Evolutionary conservation across 2,888 invertebrate species (phyloP).

Genomic region (Pherbina coryleti): DNA sequence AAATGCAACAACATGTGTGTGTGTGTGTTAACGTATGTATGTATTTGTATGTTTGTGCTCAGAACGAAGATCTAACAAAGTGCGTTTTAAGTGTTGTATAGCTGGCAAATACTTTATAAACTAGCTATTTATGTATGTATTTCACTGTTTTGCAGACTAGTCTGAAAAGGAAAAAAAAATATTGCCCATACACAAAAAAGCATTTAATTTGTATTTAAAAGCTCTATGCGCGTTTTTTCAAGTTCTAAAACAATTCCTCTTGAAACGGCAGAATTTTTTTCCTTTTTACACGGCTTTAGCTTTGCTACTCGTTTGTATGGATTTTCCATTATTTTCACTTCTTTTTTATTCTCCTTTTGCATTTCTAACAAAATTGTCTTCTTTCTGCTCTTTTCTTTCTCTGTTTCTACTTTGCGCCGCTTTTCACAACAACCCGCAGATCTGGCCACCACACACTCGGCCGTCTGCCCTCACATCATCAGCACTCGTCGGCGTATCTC

Average conservation of each 20-base stretch:
- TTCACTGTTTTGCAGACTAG: too few relatives aligned
- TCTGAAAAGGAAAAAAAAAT: too few relatives aligned
- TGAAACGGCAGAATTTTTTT: too few relatives aligned
- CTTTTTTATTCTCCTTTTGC: background rate
- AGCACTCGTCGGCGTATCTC: slow-evolving; percentile 69
- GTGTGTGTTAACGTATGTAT: background rate
- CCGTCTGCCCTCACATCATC: slow-evolving; percentile 73
- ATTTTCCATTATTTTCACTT: background rate
- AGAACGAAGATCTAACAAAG: too few relatives aligned
- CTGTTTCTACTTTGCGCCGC: background rate
- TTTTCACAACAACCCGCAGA: slow-evolving; percentile 46
- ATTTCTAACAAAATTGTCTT: slow-evolving; percentile 18
- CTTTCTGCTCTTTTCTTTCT: slow-evolving; percentile 15
- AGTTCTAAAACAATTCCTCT: too few relatives aligned
- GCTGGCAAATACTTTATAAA: background rate
- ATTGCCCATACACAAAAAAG: too few relatives aligned
- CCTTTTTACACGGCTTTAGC: too few relatives aligned
- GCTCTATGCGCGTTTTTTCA: too few relatives aligned
- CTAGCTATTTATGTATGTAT: background rate
- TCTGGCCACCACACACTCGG: slow-evolving; percentile 76
- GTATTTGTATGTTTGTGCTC: background rate
- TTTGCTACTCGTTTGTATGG: background rate
- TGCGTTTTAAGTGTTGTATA: background rate
- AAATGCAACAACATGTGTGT: background rate
- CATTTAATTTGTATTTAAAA: too few relatives aligned